Base-by-base conservation (phyloP, 2,888 invertebrate species). In the Orchesella flavescens region DNA sequence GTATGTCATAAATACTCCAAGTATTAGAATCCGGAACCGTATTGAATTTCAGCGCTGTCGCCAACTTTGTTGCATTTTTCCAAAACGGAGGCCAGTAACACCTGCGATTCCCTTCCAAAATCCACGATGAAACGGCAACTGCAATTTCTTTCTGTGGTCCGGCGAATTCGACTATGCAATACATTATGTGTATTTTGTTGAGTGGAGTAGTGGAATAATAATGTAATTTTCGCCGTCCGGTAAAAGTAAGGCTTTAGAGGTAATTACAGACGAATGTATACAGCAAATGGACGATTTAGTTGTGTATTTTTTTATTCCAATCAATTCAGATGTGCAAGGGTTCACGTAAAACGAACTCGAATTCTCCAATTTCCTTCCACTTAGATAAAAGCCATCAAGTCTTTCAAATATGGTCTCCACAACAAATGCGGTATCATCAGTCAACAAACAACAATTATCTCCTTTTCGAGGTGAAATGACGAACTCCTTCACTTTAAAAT, bases 81-180 rank as follows among this genome's bases (percentile, higher is more conserved):
- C 68, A 66, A 44, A 77, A 77, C 5, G 77, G 78, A 15, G 71
- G 78, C 78, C 78, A 78, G 43, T 53, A 77, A 46, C 77, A 77
- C n/a, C 57, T 49, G 5, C 34, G 46, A 10, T 21, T 24, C 1
- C 17, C 2, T 7, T 68, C 1, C 77, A 66, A 77, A 46, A 23
- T 55, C 15, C n/a, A n/a, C 15, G 4, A 53, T 68, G 66, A 10
- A n/a, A n/a, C n/a, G n/a, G 57, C 68, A 19, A 77, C 15, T 3
- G 55, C 77, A n/a, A n/a, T n/a, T 5, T 2, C 12, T 19, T 13
- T 24, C 5, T 17, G 5, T 9, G 63, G 46, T 1, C 24, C 68
- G 2, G 13, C 21, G 57, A 77, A 77, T 17, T 77, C 77, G 2
- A 77, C 68, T 17, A 77, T 34, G 43, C 43, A 55, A 44, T 21